phyloP scores from a whole-genome alignment of 2,888 invertebrate species.

The Seira musarum region DNA sequence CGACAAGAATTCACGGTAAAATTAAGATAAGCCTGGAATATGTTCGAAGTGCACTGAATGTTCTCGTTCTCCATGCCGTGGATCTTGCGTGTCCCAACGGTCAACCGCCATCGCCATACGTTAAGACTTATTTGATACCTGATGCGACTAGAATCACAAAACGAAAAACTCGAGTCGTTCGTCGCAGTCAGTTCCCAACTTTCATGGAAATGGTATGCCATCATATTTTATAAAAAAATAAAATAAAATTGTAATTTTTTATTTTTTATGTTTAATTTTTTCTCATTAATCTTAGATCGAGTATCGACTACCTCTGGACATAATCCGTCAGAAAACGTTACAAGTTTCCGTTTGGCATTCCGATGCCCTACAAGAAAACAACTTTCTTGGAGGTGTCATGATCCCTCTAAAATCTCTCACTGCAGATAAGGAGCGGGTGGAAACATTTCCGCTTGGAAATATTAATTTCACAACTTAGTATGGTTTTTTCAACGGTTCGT shows the following conservation, averaged over 20 bases:
- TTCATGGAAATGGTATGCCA: slow-evolving; percentile 95
- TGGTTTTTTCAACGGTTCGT: too few species aligned
- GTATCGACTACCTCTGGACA: slow-evolving; percentile 87
- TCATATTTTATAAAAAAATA: slow-evolving; percentile 17
- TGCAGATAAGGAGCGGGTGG: slow-evolving; percentile 83
- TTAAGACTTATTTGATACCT: slow-evolving; percentile 93
- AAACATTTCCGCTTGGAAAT: slow-evolving; percentile 86
- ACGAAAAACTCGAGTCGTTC: slow-evolving; percentile 94
- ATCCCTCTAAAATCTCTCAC: slow-evolving; percentile 83
- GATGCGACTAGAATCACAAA: slow-evolving; percentile 94
- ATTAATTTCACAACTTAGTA: slow-evolving; percentile 69
- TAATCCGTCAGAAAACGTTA: slow-evolving; percentile 82
- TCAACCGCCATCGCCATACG: slow-evolving; percentile 90
- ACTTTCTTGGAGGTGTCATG: slow-evolving; percentile 93
- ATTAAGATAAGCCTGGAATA: slow-evolving; percentile 86
- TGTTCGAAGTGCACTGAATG: slow-evolving; percentile 81
- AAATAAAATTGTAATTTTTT: slow-evolving; percentile 27
- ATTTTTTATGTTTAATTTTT: slow-evolving; percentile 13
- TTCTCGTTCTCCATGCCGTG: slow-evolving; percentile 93
- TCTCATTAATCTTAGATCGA: slow-evolving; percentile 79
- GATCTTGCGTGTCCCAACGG: slow-evolving; percentile 87
- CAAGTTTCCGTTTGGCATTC: slow-evolving; percentile 97
- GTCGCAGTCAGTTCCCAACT: slow-evolving; percentile 94
- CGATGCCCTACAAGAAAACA: slow-evolving; percentile 94
- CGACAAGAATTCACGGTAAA: slow-evolving; percentile 77